Conservation (phyloP, 92 coral and sea anemone genomes). For the Phenganax marumi region DNA sequence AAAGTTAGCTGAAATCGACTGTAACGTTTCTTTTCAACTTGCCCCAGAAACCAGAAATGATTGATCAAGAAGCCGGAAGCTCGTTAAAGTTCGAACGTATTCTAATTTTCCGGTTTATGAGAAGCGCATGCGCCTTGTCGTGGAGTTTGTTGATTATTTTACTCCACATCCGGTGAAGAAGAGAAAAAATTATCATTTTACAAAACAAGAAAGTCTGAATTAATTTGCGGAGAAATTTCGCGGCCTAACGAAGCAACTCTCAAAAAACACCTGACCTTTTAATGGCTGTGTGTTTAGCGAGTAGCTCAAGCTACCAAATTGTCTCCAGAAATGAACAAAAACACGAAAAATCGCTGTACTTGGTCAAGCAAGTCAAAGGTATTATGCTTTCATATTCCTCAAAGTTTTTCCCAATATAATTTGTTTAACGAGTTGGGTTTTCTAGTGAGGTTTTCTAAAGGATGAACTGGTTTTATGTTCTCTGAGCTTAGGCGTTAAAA, state of each 20-base stretch:
- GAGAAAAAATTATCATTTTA: neutral
- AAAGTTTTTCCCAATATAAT: neutral
- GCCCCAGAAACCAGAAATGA: neutral
- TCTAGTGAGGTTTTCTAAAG: neutral
- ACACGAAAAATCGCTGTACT: slow-evolving; percentile 66
- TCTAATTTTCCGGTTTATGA: neutral
- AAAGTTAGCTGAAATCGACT: no score
- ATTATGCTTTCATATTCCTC: neutral
- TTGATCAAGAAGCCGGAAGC: neutral
- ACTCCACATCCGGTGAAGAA: slow-evolving; percentile 32
- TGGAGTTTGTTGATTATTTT: neutral
- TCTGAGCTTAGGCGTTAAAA: slow-evolving; percentile 10
- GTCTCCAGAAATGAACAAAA: slow-evolving; percentile 70
- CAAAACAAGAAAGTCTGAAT: neutral
- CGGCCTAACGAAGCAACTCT: slow-evolving; percentile 29
- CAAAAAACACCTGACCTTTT: slow-evolving; percentile 8
- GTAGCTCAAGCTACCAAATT: slow-evolving; percentile 78
- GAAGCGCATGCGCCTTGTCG: slow-evolving; percentile 16
- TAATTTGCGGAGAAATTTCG: neutral
- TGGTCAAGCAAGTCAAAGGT: slow-evolving; percentile 77
- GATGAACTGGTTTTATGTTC: neutral
- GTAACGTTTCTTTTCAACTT: neutral
- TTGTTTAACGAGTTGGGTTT: neutral
- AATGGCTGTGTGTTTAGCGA: slow-evolving; percentile 85
- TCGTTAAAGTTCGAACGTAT: neutral